Evolutionary conservation across 2,113 vertebrate species (phyloP).

Genomic region (Blennius ocellaris): DNA sequence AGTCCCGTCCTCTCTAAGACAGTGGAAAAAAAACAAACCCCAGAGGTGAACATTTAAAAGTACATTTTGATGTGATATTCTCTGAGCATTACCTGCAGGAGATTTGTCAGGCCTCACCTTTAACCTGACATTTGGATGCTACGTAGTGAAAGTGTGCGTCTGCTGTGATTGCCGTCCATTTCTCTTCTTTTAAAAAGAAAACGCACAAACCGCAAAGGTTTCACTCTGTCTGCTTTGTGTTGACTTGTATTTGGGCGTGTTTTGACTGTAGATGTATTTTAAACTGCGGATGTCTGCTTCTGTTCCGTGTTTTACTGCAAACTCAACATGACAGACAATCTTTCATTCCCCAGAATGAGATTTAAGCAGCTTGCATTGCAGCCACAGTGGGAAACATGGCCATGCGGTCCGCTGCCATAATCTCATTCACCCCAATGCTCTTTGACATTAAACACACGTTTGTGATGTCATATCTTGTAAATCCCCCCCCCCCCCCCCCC

Average conservation of each 20-base stretch:
- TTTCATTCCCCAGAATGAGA: background rate
- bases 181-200: too few species aligned
- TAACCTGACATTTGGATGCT: too few species aligned
- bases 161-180: too few species aligned
- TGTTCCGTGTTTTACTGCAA: conserved; percentile 12
- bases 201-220: too few species aligned
- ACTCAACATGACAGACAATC: background rate
- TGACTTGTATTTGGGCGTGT: background rate
- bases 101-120: too few species aligned
- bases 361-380: background rate
- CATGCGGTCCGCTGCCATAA: background rate
- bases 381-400: background rate
- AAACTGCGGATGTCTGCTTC: background rate
- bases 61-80: too few species aligned
- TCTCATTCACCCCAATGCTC: conserved; percentile 6
- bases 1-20: too few species aligned
- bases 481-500: background rate
- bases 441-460: background rate
- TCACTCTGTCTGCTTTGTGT: background rate
- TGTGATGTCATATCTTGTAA: background rate
- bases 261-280: background rate
- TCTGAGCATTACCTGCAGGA: too few species aligned
- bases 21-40: too few species aligned
- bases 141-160: too few species aligned
- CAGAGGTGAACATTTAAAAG: too few species aligned